Evolutionary conservation across 2,113 vertebrate species (phyloP), one percentile per base, ranked within the genome.

Genomic region (Cacatua alba): DNA sequence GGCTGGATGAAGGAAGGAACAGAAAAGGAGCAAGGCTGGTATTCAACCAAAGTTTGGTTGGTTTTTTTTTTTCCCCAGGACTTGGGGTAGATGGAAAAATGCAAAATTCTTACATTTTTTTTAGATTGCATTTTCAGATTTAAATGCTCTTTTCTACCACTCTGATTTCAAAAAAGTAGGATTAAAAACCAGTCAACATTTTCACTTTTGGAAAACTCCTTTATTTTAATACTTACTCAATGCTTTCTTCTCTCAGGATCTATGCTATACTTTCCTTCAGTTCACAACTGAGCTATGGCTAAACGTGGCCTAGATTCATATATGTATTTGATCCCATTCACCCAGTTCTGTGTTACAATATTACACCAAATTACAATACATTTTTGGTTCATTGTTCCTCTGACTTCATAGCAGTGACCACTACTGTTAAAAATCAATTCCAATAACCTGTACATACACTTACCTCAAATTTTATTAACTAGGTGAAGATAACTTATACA

Each of bases 11-110:
- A 69, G 23, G n/a, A 55, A 55, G 53, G 46, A 46, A 41, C 8
- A 46, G 49, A 63, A 64, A 29, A 76, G 23, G 28, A 82, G 25
- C 14, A 26, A 43, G 46, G 29, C 21, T 48, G 5, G 12, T 33
- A 24, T 55, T 75, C 1, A 1, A 55, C 14, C 10, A 49, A 37
- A 49, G 14, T 6, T 10, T 59, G 55, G 20, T 14, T 0, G 43
- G 6, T 0, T 43, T 57, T 76, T 35, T 17, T 7, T 17, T 39
- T 39, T 39, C 12, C 39, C 39, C 37, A 63, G 28, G 53, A 69
- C 24, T 67, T 67, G 21, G 4, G 3, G 25, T 31, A 69, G 29
- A 37, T 75, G 25, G 21, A 69, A 75, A 60, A 80, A 53, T 13
- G 20, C 19, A 74, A 37, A 51, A 35, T 41, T 43, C 11, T 68